A percentile compares a stretch with the other conserved stretches of the same genome.
Evolutionary conservation across 2,797 vertebrate species (phyloP).

Genomic region (Peromyscus eremicus): DNA sequence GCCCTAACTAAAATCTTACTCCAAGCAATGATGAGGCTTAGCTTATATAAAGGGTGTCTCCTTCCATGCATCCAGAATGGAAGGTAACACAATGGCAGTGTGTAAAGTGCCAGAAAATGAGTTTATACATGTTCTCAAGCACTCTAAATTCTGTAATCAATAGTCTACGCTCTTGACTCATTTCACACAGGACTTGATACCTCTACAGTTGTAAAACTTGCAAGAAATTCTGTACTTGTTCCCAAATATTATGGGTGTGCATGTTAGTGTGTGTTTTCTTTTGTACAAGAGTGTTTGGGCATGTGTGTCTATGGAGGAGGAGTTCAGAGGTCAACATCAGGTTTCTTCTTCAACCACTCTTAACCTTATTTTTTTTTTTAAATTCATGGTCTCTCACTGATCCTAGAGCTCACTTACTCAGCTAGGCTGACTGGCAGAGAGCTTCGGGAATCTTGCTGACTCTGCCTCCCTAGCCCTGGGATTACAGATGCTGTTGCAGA

Average conservation of each 20-base stretch:
- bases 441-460: background rate
- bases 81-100: background rate
- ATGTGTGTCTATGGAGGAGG: background rate
- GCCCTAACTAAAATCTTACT: background rate
- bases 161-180: background rate
- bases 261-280: background rate
- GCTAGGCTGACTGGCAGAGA: background rate
- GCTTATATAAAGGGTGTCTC: background rate
- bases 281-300: too few relatives aligned
- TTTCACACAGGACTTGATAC: background rate
- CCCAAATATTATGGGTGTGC: background rate
- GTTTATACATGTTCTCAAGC: background rate
- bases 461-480: background rate
- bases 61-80: background rate
- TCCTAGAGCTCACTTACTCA: background rate
- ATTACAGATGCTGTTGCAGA: background rate
- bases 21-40: background rate
- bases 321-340: background rate
- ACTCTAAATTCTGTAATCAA: background rate
- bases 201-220: background rate
- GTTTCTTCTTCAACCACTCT: background rate
- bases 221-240: slow-evolving; percentile 13
- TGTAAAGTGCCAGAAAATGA: background rate
- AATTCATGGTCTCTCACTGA: background rate
- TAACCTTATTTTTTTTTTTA: background rate